Percentiles rank a stretch among this genome's conserved stretches.
phyloP scores from a whole-genome alignment of 2,113 vertebrate genomes.

The Bambusicola thoracicus region DNA sequence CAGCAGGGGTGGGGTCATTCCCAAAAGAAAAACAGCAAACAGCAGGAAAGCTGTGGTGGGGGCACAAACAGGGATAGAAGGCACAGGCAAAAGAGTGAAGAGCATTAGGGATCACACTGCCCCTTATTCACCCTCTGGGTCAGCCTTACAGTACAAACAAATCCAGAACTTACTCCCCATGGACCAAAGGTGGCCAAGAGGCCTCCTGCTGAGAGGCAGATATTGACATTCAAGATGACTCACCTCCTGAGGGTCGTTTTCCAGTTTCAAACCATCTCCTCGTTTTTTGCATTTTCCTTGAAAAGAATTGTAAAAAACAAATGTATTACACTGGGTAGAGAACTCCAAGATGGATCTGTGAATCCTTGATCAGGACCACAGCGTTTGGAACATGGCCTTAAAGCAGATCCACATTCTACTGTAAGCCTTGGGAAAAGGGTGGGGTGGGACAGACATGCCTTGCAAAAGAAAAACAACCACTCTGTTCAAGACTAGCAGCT shows the following conservation, averaged over 20 bases:
- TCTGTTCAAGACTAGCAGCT: not conserved
- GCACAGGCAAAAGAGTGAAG: not conserved
- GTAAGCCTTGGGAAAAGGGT: not conserved
- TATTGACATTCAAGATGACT: conserved; percentile 17
- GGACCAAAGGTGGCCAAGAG: not conserved
- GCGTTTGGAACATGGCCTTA: not conserved
- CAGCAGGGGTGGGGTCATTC: not conserved
- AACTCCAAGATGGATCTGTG: not conserved
- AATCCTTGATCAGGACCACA: not conserved
- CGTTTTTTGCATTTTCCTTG: conserved; percentile 95
- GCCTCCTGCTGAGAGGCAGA: not conserved
- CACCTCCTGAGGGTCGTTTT: conserved; percentile 98
- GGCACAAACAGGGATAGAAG: not conserved
- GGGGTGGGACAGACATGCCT: not conserved
- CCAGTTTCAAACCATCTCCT: conserved; percentile 93
- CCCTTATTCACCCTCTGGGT: not conserved
- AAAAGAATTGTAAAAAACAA: not conserved
- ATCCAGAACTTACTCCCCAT: not conserved
- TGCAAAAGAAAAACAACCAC: not conserved
- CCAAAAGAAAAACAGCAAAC: not conserved
- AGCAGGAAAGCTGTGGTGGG: not conserved
- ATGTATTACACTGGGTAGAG: not conserved
- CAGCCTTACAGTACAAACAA: not conserved
- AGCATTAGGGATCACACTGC: not conserved
- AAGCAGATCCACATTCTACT: not conserved